Conservation (phyloP, 2,888 invertebrate species). For the Aspidiotus rigidus region DNA sequence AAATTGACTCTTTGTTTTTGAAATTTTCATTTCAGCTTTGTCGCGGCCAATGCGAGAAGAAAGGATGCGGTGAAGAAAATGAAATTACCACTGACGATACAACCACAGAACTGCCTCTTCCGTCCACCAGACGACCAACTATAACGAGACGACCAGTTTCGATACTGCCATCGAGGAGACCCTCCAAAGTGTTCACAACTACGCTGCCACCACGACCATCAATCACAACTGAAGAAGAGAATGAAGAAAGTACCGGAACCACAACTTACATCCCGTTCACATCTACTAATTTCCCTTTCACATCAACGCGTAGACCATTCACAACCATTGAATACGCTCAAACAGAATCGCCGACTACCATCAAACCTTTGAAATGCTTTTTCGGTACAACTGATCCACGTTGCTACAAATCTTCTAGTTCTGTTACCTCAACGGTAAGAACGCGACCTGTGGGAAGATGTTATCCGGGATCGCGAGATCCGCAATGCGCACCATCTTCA, state of each 20-base stretch:
- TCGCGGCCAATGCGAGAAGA: constrained; percentile 15
- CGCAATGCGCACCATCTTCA: constrained; percentile 40
- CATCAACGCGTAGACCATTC: constrained; percentile 37
- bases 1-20: background rate
- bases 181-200: constrained; percentile 39
- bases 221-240: constrained; percentile 36
- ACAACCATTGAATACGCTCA: constrained; percentile 42
- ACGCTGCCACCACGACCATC: constrained; percentile 32
- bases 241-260: constrained; percentile 36
- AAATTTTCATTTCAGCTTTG: constrained; percentile 14
- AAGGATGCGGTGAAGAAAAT: background rate
- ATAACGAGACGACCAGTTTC: background rate
- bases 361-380: constrained; percentile 39
- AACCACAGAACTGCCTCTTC: background rate
- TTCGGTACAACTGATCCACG: constrained; percentile 42
- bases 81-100: background rate
- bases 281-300: constrained; percentile 34
- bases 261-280: constrained; percentile 40
- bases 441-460: constrained; percentile 32
- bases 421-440: constrained; percentile 39
- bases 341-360: constrained; percentile 36
- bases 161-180: constrained; percentile 23
- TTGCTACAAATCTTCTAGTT: constrained; percentile 39
- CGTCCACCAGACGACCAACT: too few species aligned
- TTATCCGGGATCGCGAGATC: constrained; percentile 47